These are phyloP conservation scores for Saimiri boliviensis DNA, from an alignment of 2,113 vertebrate species.

Conservation along the genomic window DNA sequence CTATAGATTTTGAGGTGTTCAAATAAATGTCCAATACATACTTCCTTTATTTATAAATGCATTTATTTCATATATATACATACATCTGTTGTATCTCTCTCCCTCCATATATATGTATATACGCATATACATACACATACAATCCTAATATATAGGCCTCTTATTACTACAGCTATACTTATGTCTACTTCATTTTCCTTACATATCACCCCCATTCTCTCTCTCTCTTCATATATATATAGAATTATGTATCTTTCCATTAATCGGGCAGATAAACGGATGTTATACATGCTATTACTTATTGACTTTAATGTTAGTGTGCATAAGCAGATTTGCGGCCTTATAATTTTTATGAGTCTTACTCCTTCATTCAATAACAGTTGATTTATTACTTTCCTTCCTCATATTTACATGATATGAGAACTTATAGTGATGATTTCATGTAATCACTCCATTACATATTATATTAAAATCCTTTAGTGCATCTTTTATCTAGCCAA, in stretches of 20 bases:
- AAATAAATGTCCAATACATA: background rate
- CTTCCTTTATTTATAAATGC: background rate
- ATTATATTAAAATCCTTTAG: slow-evolving; percentile 61
- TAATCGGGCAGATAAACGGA: background rate
- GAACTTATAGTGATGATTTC: slow-evolving; percentile 31
- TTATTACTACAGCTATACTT: background rate
- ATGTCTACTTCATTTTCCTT: background rate
- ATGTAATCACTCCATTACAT: slow-evolving; percentile 30
- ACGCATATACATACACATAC: no score
- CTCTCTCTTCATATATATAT: background rate
- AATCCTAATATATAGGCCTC: background rate
- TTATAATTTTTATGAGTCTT: slow-evolving; percentile 36
- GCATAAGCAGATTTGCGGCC: slow-evolving; percentile 27
- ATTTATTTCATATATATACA: background rate
- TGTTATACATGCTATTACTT: background rate
- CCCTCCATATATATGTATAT: background rate
- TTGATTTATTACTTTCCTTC: slow-evolving; percentile 44
- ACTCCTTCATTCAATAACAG: slow-evolving; percentile 55
- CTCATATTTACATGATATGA: background rate
- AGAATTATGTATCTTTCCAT: background rate
- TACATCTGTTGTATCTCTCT: no score
- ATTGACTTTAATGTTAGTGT: slow-evolving; percentile 33
- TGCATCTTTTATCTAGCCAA: slow-evolving; percentile 47
- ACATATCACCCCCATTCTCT: background rate
- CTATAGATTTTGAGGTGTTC: background rate